phyloP scores from a whole-genome alignment of 2,113 vertebrate genomes.

The Neogobius melanostomus region DNA sequence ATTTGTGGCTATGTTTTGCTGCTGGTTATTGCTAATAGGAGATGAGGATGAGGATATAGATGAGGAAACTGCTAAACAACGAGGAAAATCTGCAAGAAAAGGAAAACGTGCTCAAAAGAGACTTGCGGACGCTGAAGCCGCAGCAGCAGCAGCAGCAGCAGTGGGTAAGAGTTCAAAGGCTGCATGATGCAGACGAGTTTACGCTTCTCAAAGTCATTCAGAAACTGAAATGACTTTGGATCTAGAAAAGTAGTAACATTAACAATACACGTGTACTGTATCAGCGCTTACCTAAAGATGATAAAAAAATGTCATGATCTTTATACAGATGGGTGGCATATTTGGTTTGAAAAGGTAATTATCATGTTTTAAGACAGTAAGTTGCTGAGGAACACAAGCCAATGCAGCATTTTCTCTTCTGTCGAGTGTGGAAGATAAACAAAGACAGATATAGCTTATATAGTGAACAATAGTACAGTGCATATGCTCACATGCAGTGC shows the following conservation, averaged over 20 bases:
- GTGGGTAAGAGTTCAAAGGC: constrained; percentile 58
- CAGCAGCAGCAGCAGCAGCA: constrained; percentile 27
- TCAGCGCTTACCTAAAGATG: background rate
- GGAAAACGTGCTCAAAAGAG: constrained; percentile 45
- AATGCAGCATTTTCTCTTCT: too few relatives aligned
- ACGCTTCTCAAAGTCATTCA: constrained; percentile 35
- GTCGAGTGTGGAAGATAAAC: too few relatives aligned
- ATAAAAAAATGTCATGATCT: background rate
- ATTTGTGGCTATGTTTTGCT: constrained; percentile 6
- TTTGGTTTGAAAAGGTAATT: background rate
- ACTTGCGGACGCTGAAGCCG: constrained; percentile 33
- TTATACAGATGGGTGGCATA: constrained; percentile 1
- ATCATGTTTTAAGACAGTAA: too few relatives aligned
- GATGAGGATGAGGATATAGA: constrained; percentile 46
- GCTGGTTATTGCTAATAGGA: constrained; percentile 47
- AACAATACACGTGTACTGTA: constrained; percentile 4
- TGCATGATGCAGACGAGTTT: constrained; percentile 30
- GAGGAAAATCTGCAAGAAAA: constrained; percentile 44
- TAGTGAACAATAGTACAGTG: too few relatives aligned
- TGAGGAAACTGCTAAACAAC: constrained; percentile 38
- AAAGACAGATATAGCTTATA: too few relatives aligned
- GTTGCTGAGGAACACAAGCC: too few relatives aligned
- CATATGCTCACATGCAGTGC: too few relatives aligned
- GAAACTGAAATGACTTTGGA: constrained; percentile 38
- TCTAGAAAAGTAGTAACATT: constrained; percentile 7